A percentile compares a stretch with the other conserved stretches of the same genome.
phyloP scores from a whole-genome alignment of 2,888 invertebrate species.

The Tachina fera region DNA sequence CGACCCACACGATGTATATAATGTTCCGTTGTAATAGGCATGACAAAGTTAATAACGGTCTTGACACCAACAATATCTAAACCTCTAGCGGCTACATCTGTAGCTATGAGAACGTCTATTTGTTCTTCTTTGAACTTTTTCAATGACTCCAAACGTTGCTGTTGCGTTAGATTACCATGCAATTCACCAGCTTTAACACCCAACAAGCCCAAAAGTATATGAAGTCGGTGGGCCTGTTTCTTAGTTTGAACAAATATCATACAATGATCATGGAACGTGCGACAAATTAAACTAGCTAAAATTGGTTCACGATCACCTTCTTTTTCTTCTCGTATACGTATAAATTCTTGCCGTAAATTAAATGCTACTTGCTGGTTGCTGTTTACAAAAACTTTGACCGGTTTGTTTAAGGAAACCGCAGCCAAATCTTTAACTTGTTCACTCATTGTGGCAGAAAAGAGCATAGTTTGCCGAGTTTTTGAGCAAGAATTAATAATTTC shows the following conservation, averaged over 20 bases:
- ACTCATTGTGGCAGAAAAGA: constrained; percentile 99
- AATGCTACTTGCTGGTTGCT: constrained; percentile 97
- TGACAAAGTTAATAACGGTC: constrained; percentile 97
- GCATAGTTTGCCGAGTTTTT: constrained; percentile 95
- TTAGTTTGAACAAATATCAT: constrained; percentile 99
- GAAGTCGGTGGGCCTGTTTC: constrained; percentile 96
- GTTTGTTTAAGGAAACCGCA: constrained; percentile 94
- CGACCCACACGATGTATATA: constrained; percentile 98
- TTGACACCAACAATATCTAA: constrained; percentile 98
- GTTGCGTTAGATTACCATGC: constrained; percentile 98
- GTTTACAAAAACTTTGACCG: constrained; percentile 97
- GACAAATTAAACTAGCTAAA: constrained; percentile 90
- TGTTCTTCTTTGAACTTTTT: constrained; percentile 93
- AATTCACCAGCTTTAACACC: constrained; percentile 94
- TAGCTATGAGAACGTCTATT: constrained; percentile 94
- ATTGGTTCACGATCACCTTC: constrained; percentile 97
- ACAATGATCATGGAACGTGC: constrained; percentile 95
- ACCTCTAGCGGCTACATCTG: constrained; percentile 95
- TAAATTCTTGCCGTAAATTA: constrained; percentile 97
- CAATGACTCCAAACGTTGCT: constrained; percentile 94
- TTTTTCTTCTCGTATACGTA: constrained; percentile 93
- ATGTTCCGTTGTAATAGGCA: constrained; percentile 97
- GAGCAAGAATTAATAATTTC: constrained; percentile 97
- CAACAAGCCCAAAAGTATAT: constrained; percentile 94
- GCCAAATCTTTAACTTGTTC: constrained; percentile 98